phyloP scores from a whole-genome alignment of 2,797 vertebrate genomes.

The Alexandromys oeconomus region DNA sequence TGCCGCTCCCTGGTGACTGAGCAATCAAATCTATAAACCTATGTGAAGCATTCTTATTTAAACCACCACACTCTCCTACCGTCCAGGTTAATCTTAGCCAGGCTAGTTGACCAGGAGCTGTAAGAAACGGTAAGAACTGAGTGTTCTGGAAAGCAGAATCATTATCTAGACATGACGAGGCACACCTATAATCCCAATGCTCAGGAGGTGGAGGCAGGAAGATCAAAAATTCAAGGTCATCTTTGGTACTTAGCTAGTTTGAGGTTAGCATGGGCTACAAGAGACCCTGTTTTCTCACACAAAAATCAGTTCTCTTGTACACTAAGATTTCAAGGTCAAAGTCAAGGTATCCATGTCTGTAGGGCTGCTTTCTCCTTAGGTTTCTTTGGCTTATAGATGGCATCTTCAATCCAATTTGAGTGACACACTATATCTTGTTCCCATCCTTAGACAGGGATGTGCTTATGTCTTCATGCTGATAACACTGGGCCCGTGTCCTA shows the following conservation, averaged over 20 bases:
- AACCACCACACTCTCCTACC: background rate
- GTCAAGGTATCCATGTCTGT: background rate
- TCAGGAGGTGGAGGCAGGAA: background rate
- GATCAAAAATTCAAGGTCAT: background rate
- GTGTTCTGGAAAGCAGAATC: background rate
- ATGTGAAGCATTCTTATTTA: background rate
- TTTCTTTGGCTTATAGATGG: background rate
- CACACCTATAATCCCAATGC: background rate
- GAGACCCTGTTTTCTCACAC: background rate
- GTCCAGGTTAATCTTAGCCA: background rate
- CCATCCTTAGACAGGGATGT: background rate
- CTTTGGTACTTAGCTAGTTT: background rate
- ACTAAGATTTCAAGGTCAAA: background rate
- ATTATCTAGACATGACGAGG: background rate
- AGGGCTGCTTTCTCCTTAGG: background rate
- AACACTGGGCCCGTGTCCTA: background rate
- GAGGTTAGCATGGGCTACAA: background rate
- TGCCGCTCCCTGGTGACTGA: background rate
- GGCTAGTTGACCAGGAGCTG: background rate
- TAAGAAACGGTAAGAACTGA: fast-evolving
- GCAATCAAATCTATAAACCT: background rate
- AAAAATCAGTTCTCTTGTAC: background rate
- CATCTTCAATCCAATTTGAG: background rate
- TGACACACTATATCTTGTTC: background rate
- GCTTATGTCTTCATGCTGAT: background rate